phyloP scores from a whole-genome alignment of 2,797 vertebrate species.

The Xyrichtys novacula region DNA sequence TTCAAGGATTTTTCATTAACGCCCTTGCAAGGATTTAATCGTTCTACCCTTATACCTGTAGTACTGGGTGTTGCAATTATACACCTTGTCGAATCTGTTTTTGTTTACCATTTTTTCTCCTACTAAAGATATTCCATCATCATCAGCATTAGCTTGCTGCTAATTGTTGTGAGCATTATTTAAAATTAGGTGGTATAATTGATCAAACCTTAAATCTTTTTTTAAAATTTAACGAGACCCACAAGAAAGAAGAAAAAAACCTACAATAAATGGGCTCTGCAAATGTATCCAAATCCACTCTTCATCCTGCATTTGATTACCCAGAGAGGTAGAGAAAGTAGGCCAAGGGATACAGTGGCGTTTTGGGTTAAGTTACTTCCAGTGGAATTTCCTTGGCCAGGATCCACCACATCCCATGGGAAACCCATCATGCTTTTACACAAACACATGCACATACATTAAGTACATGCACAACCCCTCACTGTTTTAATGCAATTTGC shows the following conservation, averaged over 20 bases:
- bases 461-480: slow-evolving; percentile 41
- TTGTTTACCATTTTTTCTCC: no score
- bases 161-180: neutral
- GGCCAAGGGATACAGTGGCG: slow-evolving; percentile 43
- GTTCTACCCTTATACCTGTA: no score
- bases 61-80: no score
- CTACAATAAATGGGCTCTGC: neutral
- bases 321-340: slow-evolving; percentile 34
- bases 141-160: neutral
- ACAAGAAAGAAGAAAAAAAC: neutral
- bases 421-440: slow-evolving; percentile 62
- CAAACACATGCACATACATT: slow-evolving; percentile 61
- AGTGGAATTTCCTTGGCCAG: slow-evolving; percentile 74
- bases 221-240: no score
- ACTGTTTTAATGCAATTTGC: slow-evolving; percentile 66
- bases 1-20: no score
- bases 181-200: neutral
- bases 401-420: slow-evolving; percentile 64
- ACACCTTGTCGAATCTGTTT: no score
- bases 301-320: slow-evolving; percentile 19
- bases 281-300: neutral
- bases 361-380: slow-evolving; percentile 69
- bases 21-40: no score
- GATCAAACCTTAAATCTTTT: neutral
- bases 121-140: no score